Percentiles rank a stretch among this genome's conserved stretches.
Conservation (phyloP, 1,140 invertebrate genomes). For the Zaprionus taronus region DNA sequence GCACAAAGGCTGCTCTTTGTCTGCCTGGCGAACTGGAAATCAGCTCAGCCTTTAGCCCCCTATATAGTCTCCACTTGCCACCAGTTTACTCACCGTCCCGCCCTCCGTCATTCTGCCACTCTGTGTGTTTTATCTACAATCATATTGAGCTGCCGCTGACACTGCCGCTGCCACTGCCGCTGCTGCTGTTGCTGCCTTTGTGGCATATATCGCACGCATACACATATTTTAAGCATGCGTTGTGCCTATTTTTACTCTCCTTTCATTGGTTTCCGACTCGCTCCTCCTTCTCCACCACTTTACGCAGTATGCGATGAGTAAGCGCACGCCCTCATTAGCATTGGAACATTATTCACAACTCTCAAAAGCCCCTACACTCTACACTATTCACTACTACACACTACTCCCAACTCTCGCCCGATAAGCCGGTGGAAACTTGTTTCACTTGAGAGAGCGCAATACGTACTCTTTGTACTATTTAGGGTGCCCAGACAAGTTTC, state of each 20-base stretch:
- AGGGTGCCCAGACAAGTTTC: background rate
- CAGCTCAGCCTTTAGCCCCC: background rate
- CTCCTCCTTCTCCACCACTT: background rate
- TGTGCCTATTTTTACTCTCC: constrained; percentile 58
- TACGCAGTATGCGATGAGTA: constrained; percentile 56
- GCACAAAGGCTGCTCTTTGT: constrained; percentile 65
- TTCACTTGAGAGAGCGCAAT: background rate
- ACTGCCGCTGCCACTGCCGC: background rate
- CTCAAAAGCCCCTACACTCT: constrained; percentile 30
- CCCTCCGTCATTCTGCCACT: constrained; percentile 16
- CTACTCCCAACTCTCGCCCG: background rate
- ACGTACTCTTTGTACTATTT: background rate
- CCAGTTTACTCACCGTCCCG: background rate
- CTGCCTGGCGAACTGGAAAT: constrained; percentile 47
- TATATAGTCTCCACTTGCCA: no score
- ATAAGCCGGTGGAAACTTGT: constrained; percentile 39
- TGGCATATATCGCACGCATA: constrained; percentile 29
- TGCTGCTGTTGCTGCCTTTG: constrained; percentile 16
- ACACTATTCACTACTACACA: background rate
- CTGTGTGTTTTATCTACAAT: constrained; percentile 42
- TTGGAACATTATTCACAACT: constrained; percentile 63
- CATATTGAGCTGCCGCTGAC: constrained; percentile 20
- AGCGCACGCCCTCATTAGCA: constrained; percentile 67
- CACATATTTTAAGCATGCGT: constrained; percentile 56
- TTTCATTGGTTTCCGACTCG: constrained; percentile 39